Percentiles rank a stretch among this genome's conserved stretches.
These are phyloP conservation scores for Paratrypauchen microcephalus DNA, from an alignment of 2,797 vertebrate genomes.

Conservation along the genomic window DNA sequence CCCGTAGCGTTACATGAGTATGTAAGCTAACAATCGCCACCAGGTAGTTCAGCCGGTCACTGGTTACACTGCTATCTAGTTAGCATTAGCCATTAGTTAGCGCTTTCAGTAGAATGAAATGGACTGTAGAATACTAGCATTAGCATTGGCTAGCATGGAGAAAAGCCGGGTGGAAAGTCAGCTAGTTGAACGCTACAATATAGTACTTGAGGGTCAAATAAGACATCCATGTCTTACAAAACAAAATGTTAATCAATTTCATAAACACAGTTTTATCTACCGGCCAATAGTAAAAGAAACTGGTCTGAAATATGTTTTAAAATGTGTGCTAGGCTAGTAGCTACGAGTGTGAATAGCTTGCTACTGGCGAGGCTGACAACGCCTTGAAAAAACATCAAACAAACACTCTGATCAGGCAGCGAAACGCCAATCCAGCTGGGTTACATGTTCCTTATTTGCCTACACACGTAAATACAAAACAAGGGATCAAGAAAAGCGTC, in stretches of 20 bases:
- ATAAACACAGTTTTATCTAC: not conserved
- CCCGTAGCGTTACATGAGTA: slow-evolving; percentile 38
- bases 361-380: slow-evolving; percentile 75
- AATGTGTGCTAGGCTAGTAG: slow-evolving; percentile 71
- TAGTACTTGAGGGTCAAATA: not conserved
- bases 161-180: slow-evolving; percentile 75
- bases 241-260: accelerated
- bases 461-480: slow-evolving; percentile 2
- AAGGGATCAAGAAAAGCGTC: slow-evolving; percentile 18
- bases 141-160: slow-evolving; percentile 68
- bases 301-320: slow-evolving; percentile 43
- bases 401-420: slow-evolving; percentile 31
- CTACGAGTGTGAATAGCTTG: slow-evolving; percentile 69
- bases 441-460: slow-evolving; percentile 15
- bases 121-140: slow-evolving; percentile 54
- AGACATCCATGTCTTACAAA: not conserved
- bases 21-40: slow-evolving; percentile 44
- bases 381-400: slow-evolving; percentile 72
- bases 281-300: not conserved
- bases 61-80: slow-evolving; percentile 19
- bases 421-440: slow-evolving; percentile 12
- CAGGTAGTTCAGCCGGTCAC: slow-evolving; percentile 22
- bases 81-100: slow-evolving; percentile 30
- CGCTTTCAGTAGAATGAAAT: slow-evolving; percentile 37
- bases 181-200: slow-evolving; percentile 17